These are phyloP conservation scores for Norana najaformis DNA, from an alignment of 2,888 invertebrate genomes.

Conservation along the genomic window DNA sequence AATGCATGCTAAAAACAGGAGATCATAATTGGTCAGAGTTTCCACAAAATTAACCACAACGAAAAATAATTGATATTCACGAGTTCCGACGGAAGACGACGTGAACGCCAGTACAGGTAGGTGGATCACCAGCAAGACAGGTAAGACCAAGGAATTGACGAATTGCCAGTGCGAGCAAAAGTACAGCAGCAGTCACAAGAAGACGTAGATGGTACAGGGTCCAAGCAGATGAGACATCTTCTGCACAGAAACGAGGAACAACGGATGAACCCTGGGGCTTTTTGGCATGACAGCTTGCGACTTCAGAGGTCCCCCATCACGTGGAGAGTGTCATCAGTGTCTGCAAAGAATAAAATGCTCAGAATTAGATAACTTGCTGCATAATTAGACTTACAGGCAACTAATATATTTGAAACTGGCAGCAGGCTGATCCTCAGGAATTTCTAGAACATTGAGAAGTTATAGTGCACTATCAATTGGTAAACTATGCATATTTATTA, in stretches of 20 bases:
- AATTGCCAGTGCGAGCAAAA: background rate
- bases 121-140: conserved; percentile 1
- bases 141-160: background rate
- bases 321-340: conserved; percentile 33
- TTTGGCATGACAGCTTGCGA: background rate
- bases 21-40: conserved; percentile 7
- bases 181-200: background rate
- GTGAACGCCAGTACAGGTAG: background rate
- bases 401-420: too few species aligned
- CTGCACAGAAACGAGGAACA: background rate
- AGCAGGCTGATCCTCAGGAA: too few species aligned
- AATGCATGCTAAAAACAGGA: background rate
- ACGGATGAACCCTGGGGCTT: background rate
- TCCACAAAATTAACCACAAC: conserved; percentile 5
- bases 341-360: conserved; percentile 22
- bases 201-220: background rate
- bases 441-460: too few species aligned
- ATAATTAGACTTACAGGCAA: too few species aligned
- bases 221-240: background rate
- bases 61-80: background rate
- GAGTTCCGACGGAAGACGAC: background rate
- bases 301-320: conserved; percentile 35
- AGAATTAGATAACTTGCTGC: background rate
- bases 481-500: too few species aligned
- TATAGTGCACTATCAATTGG: too few species aligned